Conservation (phyloP, 1,140 invertebrate species). For the Diachasmimorpha longicaudata region DNA sequence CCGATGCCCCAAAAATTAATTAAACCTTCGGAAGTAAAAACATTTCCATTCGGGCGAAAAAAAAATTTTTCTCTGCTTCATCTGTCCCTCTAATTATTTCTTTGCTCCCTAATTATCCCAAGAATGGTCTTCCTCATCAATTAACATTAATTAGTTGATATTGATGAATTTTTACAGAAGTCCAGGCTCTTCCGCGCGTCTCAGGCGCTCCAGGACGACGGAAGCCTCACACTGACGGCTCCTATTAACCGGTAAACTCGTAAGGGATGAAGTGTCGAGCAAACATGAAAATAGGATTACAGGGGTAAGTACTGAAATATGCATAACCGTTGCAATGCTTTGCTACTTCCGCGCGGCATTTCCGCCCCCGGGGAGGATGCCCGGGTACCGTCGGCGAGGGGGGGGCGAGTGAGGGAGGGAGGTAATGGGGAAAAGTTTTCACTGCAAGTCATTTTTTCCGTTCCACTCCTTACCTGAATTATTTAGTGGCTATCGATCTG, state of each 20-base stretch:
- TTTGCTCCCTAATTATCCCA: too few species aligned
- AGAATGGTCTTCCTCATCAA: not conserved
- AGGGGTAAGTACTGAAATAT: slow-evolving; percentile 10
- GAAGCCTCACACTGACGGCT: not conserved
- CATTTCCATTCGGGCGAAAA: too few species aligned
- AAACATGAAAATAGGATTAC: slow-evolving; percentile 11
- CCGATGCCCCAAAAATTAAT: too few species aligned
- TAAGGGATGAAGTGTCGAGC: not conserved
- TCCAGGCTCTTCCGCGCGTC: not conserved
- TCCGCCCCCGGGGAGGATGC: not conserved
- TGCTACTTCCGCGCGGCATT: not conserved
- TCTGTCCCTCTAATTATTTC: too few species aligned
- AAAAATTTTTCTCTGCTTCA: too few species aligned
- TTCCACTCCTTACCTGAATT: not conserved
- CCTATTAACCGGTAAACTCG: slow-evolving; percentile 8
- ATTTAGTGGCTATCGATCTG: not conserved
- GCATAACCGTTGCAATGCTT: not conserved
- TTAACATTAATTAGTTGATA: not conserved
- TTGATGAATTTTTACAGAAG: not conserved
- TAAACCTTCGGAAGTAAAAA: too few species aligned
- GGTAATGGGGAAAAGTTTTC: not conserved
- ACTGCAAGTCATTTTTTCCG: not conserved
- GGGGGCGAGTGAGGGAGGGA: too few species aligned
- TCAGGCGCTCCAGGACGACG: not conserved
- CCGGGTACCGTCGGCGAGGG: too few species aligned